These are phyloP conservation scores for Dinocampus coccinellae DNA, from an alignment of 2,888 invertebrate species.

Conservation along the genomic window DNA sequence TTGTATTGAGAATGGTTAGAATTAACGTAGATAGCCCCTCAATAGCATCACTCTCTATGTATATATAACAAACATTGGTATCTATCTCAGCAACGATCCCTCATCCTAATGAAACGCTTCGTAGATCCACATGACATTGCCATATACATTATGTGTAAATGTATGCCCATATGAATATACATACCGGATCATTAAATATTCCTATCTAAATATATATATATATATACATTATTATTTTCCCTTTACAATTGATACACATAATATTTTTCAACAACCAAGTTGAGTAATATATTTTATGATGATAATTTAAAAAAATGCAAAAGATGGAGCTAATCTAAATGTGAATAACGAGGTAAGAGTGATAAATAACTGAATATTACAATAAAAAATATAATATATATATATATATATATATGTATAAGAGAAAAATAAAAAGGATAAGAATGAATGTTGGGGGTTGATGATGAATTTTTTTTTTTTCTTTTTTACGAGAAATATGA, in stretches of 20 bases:
- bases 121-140: too few relatives aligned
- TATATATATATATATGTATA: background rate
- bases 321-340: background rate
- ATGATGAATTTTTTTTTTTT: slow-evolving; percentile 20
- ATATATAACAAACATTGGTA: background rate
- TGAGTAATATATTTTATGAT: background rate
- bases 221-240: too few relatives aligned
- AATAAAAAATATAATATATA: background rate
- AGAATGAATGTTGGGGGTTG: background rate
- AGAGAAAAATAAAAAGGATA: background rate
- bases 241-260: background rate
- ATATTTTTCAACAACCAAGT: background rate
- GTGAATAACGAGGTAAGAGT: background rate
- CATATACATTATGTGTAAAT: too few relatives aligned
- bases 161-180: too few relatives aligned
- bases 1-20: background rate
- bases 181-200: too few relatives aligned
- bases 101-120: slow-evolving; percentile 17
- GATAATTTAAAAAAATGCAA: slow-evolving; percentile 28
- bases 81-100: background rate
- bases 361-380: background rate
- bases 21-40: too few relatives aligned
- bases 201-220: too few relatives aligned
- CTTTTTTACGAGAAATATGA: slow-evolving; percentile 22
- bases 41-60: too few relatives aligned